Base-by-base conservation (phyloP, 2,113 vertebrate species). In the Xenotilapia caudafasciata region DNA sequence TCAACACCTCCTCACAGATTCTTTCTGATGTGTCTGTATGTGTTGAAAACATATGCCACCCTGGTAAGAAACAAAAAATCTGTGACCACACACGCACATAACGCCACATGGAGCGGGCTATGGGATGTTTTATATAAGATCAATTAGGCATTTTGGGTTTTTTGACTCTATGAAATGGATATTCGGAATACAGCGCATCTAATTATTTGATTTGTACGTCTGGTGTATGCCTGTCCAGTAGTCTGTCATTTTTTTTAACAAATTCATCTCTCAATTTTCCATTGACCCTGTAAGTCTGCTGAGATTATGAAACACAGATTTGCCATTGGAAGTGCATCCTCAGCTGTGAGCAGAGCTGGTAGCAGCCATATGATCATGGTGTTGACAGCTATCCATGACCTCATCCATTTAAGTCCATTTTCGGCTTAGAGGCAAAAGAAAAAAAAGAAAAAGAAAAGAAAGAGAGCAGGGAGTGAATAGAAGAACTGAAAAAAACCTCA, bases 321-420 rank as follows among this genome's bases (percentile, higher is more conserved):
- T 86, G 79, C 86, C 80, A 82, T 80, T 87, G 83, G 89, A 85
- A 85, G 86, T 54, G 53, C 89, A 90, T 93, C 90, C 82, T 92
- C 83, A 88, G 87, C 90, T 92, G 79, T 91, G 83, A 91, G 88
- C 68, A 40, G 31, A 77, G 89, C 81, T 93, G 88, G 93, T 89
- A 94, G 93, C 89, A 84, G 95, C 91, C 95, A 96, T 95, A 95
- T 89, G 93, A 96, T 96, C 95, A 93, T 90, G 88, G 96, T 93
- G 96, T 92, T 96, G 96, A 96, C 96, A 97, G 95, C 90, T 96
- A 85, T 89, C 87, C 92, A 92, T 96, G 96, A 97, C 93, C 94
- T 96, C 92, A 95, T 95, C 86, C 93, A 95, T 95, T 96, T 95
- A 88, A 94, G 94, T 93, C 92, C 91, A 95, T 93, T 94, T 93